phyloP scores from a whole-genome alignment of 2,797 vertebrate species.

The Valencia hispanica region DNA sequence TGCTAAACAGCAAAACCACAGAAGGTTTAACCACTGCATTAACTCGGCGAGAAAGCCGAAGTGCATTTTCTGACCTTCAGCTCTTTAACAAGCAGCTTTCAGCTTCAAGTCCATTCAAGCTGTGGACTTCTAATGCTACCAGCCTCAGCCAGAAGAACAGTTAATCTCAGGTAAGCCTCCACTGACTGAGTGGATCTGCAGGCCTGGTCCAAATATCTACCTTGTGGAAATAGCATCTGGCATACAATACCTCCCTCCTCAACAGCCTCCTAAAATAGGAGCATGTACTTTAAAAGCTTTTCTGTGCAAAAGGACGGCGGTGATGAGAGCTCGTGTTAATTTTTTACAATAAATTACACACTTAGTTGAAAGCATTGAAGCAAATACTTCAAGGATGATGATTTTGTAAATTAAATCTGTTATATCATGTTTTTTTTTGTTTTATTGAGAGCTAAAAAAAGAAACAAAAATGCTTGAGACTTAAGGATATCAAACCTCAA shows the following conservation, averaged over 20 bases:
- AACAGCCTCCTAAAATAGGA: conserved; percentile 69
- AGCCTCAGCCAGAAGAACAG: conserved; percentile 76
- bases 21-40: conserved; percentile 57
- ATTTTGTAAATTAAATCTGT: conserved; percentile 14
- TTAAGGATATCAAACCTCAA: conserved; percentile 16
- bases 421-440: conserved; percentile 18
- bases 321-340: conserved; percentile 41
- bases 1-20: conserved; percentile 43
- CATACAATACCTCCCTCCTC: conserved; percentile 53
- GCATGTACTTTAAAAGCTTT: conserved; percentile 51
- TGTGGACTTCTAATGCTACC: conserved; percentile 69
- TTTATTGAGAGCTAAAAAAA: conserved; percentile 16
- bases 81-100: conserved; percentile 70
- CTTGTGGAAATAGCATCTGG: conserved; percentile 77
- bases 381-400: conserved; percentile 20
- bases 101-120: conserved; percentile 62
- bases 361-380: conserved; percentile 22
- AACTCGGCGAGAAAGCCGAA: conserved; percentile 55
- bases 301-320: conserved; percentile 46
- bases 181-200: conserved; percentile 75
- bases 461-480: conserved; percentile 27
- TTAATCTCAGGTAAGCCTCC: conserved; percentile 82
- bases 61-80: conserved; percentile 70
- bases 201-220: conserved; percentile 71
- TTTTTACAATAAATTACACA: conserved; percentile 26